Percentiles rank a stretch among this genome's conserved stretches.
phyloP scores from a whole-genome alignment of 2,888 invertebrate genomes.

The Hermaeophaga mercurialis region DNA sequence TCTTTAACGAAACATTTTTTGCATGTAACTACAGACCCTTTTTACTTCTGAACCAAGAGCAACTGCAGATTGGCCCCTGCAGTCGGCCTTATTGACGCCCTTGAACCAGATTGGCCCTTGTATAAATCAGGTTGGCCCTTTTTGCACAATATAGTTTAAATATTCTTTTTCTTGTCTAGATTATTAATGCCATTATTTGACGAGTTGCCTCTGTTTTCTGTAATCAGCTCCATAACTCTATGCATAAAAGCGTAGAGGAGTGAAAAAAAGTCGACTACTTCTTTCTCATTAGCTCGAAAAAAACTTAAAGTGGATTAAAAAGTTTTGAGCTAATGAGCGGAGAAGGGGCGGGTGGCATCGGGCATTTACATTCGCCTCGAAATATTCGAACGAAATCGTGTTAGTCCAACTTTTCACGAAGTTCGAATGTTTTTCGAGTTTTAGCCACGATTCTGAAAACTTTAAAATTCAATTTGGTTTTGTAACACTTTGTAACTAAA shows the following conservation, averaged over 20 bases:
- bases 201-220: conserved; percentile 1
- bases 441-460: neutral
- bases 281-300: conserved; percentile 41
- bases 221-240: conserved; percentile 31
- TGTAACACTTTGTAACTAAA: neutral
- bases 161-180: too few species aligned
- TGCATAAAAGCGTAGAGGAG: conserved; percentile 31
- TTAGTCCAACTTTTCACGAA: conserved; percentile 10
- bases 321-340: conserved; percentile 38
- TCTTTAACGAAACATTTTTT: too few species aligned
- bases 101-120: too few species aligned
- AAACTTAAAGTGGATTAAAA: conserved; percentile 42
- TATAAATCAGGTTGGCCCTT: too few species aligned
- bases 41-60: too few species aligned
- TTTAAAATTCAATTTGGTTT: conserved; percentile 15
- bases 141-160: too few species aligned
- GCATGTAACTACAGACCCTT: too few species aligned
- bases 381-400: conserved; percentile 16
- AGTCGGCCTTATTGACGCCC: too few species aligned
- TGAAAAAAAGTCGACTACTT: conserved; percentile 37
- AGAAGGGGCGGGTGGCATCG: neutral
- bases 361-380: conserved; percentile 12
- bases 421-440: conserved; percentile 8
- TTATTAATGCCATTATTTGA: too few species aligned
- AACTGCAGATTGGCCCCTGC: too few species aligned